A percentile compares a stretch with the other conserved stretches of the same genome.
Conservation (phyloP, 2,113 vertebrate genomes). For the Acrocephalus arundinaceus region DNA sequence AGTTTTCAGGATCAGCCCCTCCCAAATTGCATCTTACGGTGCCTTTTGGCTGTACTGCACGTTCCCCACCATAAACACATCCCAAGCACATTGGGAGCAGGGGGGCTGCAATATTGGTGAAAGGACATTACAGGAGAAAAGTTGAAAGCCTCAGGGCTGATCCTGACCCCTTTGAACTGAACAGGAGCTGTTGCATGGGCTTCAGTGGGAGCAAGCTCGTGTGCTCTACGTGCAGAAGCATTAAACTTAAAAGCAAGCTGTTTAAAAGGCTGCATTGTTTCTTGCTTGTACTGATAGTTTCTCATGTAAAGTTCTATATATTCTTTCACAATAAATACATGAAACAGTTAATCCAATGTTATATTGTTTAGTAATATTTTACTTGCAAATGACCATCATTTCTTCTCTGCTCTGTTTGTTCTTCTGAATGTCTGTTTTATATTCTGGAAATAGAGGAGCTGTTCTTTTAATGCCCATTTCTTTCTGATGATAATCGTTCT, state of each 20-base stretch:
- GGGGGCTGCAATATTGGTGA: background rate
- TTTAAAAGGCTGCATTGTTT: constrained; percentile 46
- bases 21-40: background rate
- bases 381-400: constrained; percentile 64
- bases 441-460: constrained; percentile 69
- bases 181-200: background rate
- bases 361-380: constrained; percentile 68
- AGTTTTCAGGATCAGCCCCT: background rate
- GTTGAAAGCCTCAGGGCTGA: background rate
- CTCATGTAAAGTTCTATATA: constrained; percentile 53
- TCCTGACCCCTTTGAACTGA: background rate
- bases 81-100: background rate
- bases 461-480: constrained; percentile 71
- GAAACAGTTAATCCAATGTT: constrained; percentile 68
- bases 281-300: constrained; percentile 50
- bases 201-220: constrained; percentile 16
- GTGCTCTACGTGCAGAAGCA: background rate
- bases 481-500: constrained; percentile 67
- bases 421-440: constrained; percentile 66
- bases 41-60: constrained; percentile 22
- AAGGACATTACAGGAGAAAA: constrained; percentile 19
- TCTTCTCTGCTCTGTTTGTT: constrained; percentile 66
- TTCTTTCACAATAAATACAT: constrained; percentile 64
- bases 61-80: constrained; percentile 29
- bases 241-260: constrained; percentile 12